Conservation (phyloP, 2,113 vertebrate species). For the Fregata magnificens region DNA sequence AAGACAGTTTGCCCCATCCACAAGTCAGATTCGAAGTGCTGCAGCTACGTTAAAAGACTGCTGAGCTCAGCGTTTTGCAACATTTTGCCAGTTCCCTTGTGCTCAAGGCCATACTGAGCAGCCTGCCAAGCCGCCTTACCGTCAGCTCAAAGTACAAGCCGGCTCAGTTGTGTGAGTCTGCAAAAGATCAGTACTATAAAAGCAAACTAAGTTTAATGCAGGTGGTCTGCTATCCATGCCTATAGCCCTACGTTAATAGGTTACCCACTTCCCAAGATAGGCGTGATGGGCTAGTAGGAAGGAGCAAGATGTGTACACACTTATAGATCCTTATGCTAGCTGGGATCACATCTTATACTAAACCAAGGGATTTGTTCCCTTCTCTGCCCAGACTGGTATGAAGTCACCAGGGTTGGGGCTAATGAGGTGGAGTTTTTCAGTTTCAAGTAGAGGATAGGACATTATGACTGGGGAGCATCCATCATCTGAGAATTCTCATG, state of each 20-base stretch:
- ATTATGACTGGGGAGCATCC: not conserved
- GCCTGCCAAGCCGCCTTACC: no score
- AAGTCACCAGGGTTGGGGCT: not conserved
- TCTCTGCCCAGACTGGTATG: not conserved
- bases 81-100: no score
- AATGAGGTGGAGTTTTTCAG: not conserved
- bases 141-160: not conserved
- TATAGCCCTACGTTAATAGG: no score
- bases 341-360: not conserved
- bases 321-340: not conserved
- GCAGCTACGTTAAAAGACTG: not conserved
- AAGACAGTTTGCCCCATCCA: not conserved
- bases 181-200: not conserved
- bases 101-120: not conserved
- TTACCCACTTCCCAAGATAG: no score
- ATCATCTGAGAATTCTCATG: not conserved
- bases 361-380: not conserved
- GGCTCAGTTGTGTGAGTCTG: not conserved
- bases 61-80: not conserved
- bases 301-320: not conserved
- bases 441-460: not conserved
- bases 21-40: rapidly evolving
- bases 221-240: not conserved
- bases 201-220: not conserved
- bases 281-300: not conserved